A percentile compares a stretch with the other conserved stretches of the same genome.
phyloP scores from a whole-genome alignment of 2,888 invertebrate genomes.

The Idaea straminata region DNA sequence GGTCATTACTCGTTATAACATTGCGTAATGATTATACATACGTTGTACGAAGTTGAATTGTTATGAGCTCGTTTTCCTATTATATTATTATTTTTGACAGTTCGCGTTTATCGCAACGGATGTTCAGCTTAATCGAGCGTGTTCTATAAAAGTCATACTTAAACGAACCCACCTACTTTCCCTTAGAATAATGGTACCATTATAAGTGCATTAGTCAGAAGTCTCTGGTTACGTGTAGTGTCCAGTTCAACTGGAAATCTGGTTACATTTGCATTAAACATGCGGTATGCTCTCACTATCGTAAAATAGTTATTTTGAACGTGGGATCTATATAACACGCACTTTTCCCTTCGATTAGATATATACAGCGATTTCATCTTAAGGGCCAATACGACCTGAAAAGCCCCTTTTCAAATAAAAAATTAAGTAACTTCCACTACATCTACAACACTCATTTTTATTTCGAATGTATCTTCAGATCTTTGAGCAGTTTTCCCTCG shows the following conservation, averaged over 20 bases:
- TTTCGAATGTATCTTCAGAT: too few species aligned
- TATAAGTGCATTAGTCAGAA: constrained; percentile 69
- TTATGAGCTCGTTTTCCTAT: neutral
- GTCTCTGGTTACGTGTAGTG: constrained; percentile 44
- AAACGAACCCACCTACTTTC: constrained; percentile 62
- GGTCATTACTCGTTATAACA: constrained; percentile 3
- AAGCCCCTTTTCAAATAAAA: too few species aligned
- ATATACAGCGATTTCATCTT: constrained; percentile 4
- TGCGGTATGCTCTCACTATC: constrained; percentile 27
- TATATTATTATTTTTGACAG: constrained; percentile 1
- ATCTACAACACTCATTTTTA: too few species aligned
- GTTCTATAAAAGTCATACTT: constrained; percentile 44
- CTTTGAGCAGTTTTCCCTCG: too few species aligned
- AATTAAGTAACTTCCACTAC: too few species aligned
- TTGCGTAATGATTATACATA: constrained; percentile 4
- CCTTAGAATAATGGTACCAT: constrained; percentile 57
- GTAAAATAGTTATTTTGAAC: constrained; percentile 25
- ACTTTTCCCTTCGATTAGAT: constrained; percentile 17
- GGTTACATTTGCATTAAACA: constrained; percentile 45
- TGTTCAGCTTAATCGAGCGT: constrained; percentile 22
- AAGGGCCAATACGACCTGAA: too few species aligned
- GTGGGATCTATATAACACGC: constrained; percentile 17
- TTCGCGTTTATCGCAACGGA: constrained; percentile 11
- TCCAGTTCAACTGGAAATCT: constrained; percentile 41
- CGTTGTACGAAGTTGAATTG: neutral